Percentiles rank a stretch among this genome's conserved stretches.
phyloP scores from a whole-genome alignment of 2,888 invertebrate species.

The Elysia crispata region DNA sequence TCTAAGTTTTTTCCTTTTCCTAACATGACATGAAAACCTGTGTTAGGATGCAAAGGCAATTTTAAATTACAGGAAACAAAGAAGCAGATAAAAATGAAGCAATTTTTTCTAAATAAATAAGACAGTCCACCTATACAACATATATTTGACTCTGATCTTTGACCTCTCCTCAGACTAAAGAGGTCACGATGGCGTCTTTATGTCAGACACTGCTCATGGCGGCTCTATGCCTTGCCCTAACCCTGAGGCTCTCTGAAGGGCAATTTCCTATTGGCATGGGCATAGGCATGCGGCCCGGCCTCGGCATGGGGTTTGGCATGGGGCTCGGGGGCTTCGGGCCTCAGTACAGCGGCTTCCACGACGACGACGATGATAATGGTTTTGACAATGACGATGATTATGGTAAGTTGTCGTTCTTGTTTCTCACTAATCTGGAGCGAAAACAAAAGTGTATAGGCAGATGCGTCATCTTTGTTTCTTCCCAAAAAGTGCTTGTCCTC shows the following conservation, averaged over 20 bases:
- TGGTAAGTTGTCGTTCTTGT: too few species aligned
- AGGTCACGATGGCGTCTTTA: slow-evolving; percentile 18
- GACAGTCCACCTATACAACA: too few species aligned
- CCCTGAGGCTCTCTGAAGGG: not conserved
- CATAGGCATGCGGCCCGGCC: slow-evolving; percentile 1
- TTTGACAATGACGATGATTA: not conserved
- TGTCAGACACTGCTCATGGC: slow-evolving; percentile 25
- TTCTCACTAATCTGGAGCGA: too few species aligned
- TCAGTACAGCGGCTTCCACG: not conserved
- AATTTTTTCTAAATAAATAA: too few species aligned
- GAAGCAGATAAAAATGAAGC: too few species aligned
- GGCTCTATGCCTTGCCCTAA: slow-evolving; percentile 4
- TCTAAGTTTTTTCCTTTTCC: too few species aligned
- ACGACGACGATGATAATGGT: not conserved
- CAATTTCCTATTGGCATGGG: not conserved
- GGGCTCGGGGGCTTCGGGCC: not conserved
- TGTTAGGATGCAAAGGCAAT: too few species aligned
- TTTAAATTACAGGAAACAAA: too few species aligned
- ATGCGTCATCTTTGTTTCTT: too few species aligned
- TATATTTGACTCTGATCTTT: not conserved
- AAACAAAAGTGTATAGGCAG: too few species aligned
- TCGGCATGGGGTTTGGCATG: slow-evolving; percentile 26
- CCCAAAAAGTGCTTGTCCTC: too few species aligned
- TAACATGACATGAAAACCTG: too few species aligned
- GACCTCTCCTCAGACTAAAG: slow-evolving; percentile 11